These are phyloP conservation scores for Deroptyus accipitrinus DNA, from an alignment of 2,113 vertebrate species.

Conservation along the genomic window DNA sequence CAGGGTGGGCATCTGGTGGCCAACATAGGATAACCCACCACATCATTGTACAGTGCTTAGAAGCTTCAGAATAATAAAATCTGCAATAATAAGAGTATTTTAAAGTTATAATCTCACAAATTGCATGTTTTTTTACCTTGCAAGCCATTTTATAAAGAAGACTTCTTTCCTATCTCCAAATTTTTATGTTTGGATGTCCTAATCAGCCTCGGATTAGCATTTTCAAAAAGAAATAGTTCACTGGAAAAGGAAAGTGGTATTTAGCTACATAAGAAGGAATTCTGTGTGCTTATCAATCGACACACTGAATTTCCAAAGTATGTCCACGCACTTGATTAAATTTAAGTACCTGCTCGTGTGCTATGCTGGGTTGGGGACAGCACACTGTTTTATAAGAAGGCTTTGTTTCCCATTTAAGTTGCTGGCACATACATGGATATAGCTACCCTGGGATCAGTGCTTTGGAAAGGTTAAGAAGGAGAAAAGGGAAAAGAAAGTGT, in stretches of 20 bases:
- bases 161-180: not conserved
- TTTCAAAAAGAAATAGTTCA: not conserved
- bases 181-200: not conserved
- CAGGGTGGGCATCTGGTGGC: not conserved
- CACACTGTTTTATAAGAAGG: not conserved
- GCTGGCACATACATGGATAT: not conserved
- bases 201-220: not conserved
- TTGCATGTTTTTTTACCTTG: not conserved
- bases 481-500: not conserved
- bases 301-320: not conserved
- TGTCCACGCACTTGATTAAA: not conserved
- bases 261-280: not conserved
- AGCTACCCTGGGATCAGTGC: not conserved
- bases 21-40: not conserved
- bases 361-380: not conserved
- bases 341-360: not conserved
- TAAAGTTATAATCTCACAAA: not conserved
- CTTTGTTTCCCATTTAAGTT: not conserved
- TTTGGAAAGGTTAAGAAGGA: not conserved
- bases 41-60: not conserved
- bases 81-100: not conserved
- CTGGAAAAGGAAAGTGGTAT: not conserved
- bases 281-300: not conserved
- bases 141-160: not conserved
- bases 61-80: not conserved